phyloP scores from a whole-genome alignment of 2,888 invertebrate genomes.

The Chrysolina oricalcia region DNA sequence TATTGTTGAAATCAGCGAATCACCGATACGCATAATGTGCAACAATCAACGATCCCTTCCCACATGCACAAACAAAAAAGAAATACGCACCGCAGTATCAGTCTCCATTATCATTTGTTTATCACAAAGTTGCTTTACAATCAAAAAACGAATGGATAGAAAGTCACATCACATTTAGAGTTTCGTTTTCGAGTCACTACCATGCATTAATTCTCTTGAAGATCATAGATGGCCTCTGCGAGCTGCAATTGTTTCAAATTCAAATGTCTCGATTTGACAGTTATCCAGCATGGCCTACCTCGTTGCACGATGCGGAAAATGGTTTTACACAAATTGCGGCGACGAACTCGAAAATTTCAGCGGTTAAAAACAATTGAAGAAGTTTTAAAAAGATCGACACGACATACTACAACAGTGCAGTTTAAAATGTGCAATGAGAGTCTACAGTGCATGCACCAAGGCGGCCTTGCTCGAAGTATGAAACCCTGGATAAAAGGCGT shows the following conservation, averaged over 20 bases:
- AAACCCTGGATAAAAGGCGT: conserved; percentile 69
- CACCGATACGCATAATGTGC: neutral
- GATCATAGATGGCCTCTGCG: conserved; percentile 53
- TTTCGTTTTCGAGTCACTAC: conserved; percentile 32
- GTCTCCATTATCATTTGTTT: conserved; percentile 56
- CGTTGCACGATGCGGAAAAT: conserved; percentile 47
- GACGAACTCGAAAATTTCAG: conserved; percentile 29
- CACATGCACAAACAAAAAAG: conserved; percentile 35
- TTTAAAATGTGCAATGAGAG: conserved; percentile 62
- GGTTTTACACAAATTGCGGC: conserved; percentile 29
- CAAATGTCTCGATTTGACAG: conserved; percentile 53
- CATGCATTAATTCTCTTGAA: conserved; percentile 30
- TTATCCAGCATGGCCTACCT: conserved; percentile 53
- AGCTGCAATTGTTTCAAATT: conserved; percentile 47
- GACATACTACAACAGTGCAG: conserved; percentile 58
- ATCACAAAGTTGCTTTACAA: conserved; percentile 34
- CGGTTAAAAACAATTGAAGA: conserved; percentile 41
- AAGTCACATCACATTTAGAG: conserved; percentile 44
- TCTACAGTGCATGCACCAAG: conserved; percentile 62
- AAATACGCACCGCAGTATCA: conserved; percentile 60
- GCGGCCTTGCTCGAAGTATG: conserved; percentile 67
- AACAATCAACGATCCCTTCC: neutral
- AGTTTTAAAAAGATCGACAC: conserved; percentile 52
- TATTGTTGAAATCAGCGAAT: conserved; percentile 17
- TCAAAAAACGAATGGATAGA: conserved; percentile 33